Base-by-base conservation (phyloP, 2,113 vertebrate genomes). In the Engraulis encrasicolus region DNA sequence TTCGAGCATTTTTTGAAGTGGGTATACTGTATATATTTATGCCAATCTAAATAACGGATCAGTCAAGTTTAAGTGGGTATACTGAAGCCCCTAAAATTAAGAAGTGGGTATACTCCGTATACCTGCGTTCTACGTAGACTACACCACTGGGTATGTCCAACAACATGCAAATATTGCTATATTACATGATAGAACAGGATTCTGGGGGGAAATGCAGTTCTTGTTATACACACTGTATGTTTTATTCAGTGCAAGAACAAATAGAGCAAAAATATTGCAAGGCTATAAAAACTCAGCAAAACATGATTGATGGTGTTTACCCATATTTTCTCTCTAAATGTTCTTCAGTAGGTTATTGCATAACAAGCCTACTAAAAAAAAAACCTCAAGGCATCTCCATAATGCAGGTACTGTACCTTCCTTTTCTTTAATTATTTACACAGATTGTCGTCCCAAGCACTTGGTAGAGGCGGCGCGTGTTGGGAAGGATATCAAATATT, bases 341-440 rank as follows among this genome's bases (percentile, higher is more conserved):
- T 74, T 18, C 84, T 85, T 23, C n/a, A 58, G 58, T 50, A n/a
- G n/a, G n/a, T n/a, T n/a, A 90, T 91, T 88, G 90, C 84, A 83
- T 91, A 89, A 92, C 90, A 82, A 84, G 27, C 58, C 49, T 20
- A 71, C 87, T 90, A 80, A 31, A 88, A 86, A 86, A 66, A 85
- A 87, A n/a, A n/a, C n/a, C n/a, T n/a, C n/a, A n/a, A n/a, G n/a
- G 48, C 20, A 79, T 40, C 81, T 90, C 82, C 85, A 83, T 85
- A 85, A 87, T 88, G 83, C 78, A n/a, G 71, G 50, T 88, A 45
- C 61, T 84, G 79, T 81, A 90, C 31, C 87, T 89, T 81, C 31
- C 87, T 89, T 81, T 27, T 81, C 85, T 89, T 90, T 37, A 89
- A 90, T 91, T 89, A 91, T 91, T 93, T 80, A 91, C 91, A 84